A percentile compares a stretch with the other conserved stretches of the same genome.
phyloP scores from a whole-genome alignment of 2,797 vertebrate genomes.

The Halcyon smyrnensis region DNA sequence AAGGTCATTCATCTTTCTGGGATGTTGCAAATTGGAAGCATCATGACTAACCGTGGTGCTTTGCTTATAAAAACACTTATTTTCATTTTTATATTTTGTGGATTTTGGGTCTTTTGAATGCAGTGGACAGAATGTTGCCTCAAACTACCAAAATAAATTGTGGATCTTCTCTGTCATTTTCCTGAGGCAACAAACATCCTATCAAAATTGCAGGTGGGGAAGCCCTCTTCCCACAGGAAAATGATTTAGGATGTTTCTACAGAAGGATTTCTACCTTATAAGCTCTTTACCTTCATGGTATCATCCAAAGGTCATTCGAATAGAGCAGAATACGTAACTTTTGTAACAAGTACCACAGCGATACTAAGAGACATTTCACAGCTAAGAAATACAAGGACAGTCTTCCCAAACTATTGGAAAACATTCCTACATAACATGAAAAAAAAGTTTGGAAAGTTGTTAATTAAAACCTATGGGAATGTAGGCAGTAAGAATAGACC shows the following conservation, averaged over 20 bases:
- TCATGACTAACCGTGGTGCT: constrained; percentile 33
- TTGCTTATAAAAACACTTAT: constrained; percentile 67
- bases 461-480: not conserved
- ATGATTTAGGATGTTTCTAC: constrained; percentile 38
- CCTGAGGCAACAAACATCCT: constrained; percentile 58
- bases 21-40: constrained; percentile 58
- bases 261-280: constrained; percentile 39
- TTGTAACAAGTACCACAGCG: not conserved
- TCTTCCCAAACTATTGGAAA: not conserved
- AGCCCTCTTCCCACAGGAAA: constrained; percentile 37
- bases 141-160: constrained; percentile 45
- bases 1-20: constrained; percentile 24
- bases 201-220: constrained; percentile 35
- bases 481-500: not conserved
- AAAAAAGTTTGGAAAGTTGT: not conserved
- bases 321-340: not conserved
- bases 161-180: constrained; percentile 44
- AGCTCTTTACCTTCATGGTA: constrained; percentile 5
- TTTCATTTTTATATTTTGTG: constrained; percentile 34
- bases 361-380: not conserved
- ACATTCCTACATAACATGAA: not conserved
- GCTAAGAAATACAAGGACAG: not conserved
- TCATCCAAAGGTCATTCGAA: constrained; percentile 36
- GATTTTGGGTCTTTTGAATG: constrained; percentile 37
- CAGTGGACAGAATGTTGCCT: constrained; percentile 46